Percentiles rank a stretch among this genome's conserved stretches.
phyloP scores from a whole-genome alignment of 2,797 vertebrate genomes.

The Clarias platycephalus region DNA sequence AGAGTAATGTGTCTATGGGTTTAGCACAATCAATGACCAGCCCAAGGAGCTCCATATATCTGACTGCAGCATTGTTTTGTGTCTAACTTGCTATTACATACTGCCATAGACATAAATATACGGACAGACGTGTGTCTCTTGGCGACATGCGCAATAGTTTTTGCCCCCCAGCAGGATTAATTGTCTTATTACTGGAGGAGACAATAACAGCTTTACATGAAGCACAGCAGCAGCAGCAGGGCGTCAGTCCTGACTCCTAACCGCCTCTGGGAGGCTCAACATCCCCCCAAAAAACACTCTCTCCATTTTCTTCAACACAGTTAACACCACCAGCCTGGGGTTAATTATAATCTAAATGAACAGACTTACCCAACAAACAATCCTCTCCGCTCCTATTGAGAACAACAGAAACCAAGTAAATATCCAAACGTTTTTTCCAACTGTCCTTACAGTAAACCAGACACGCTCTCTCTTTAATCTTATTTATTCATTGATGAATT shows the following conservation, averaged over 20 bases:
- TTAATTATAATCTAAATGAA: neutral
- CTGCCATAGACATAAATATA: neutral
- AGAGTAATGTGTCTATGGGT: conserved; percentile 9
- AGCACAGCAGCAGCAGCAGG: neutral
- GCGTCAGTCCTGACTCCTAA: conserved; percentile 22
- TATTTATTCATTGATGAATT: neutral
- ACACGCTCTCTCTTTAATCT: neutral
- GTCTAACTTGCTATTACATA: neutral
- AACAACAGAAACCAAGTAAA: conserved; percentile 15
- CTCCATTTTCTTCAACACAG: neutral
- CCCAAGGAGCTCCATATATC: conserved; percentile 6
- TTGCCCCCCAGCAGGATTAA: neutral
- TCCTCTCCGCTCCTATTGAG: conserved; percentile 7
- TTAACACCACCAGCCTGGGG: neutral
- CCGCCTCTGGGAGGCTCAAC: neutral
- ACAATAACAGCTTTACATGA: conserved; percentile 38
- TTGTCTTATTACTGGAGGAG: conserved; percentile 20
- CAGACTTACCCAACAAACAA: conserved; percentile 34
- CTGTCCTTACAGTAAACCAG: neutral
- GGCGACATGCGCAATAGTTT: neutral
- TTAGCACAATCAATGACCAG: conserved; percentile 4
- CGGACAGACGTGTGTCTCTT: neutral
- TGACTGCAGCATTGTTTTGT: neutral
- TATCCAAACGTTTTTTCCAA: neutral
- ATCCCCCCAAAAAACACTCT: neutral